Percentiles rank a stretch among this genome's conserved stretches.
These are phyloP conservation scores for Gorsachius goisagi DNA, from an alignment of 2,113 vertebrate species.

Conservation along the genomic window DNA sequence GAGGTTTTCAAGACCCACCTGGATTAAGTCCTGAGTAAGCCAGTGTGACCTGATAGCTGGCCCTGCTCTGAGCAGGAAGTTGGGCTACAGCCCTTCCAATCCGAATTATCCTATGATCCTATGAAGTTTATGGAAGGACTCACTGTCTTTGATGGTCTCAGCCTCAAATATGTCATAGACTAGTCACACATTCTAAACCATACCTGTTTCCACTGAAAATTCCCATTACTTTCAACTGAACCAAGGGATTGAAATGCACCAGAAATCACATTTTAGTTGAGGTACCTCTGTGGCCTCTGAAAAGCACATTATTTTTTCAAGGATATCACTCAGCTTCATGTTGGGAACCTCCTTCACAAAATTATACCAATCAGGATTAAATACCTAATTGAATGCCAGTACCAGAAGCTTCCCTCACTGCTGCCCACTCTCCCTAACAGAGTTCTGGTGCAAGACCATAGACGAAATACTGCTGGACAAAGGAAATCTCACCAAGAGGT, in stretches of 20 bases:
- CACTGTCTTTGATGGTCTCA: accelerated
- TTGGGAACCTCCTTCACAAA: neutral
- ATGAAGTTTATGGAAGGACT: neutral
- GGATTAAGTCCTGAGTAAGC: neutral
- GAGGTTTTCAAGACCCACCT: neutral
- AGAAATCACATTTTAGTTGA: neutral
- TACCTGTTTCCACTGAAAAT: neutral
- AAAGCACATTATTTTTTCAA: neutral
- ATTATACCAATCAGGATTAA: neutral
- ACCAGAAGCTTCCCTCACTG: neutral
- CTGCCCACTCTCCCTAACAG: neutral
- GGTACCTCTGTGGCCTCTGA: neutral
- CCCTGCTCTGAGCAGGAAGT: neutral
- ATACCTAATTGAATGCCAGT: neutral
- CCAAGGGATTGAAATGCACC: neutral
- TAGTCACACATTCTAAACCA: neutral
- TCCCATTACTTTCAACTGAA: neutral
- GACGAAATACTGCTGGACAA: neutral
- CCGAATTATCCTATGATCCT: neutral
- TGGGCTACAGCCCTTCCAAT: neutral
- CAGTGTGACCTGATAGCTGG: neutral
- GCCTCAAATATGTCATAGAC: neutral
- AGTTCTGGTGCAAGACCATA: neutral
- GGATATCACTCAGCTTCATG: neutral
- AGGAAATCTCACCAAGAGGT: neutral